phyloP scores from a whole-genome alignment of 2,113 vertebrate species.

The Oreochromis niloticus region DNA sequence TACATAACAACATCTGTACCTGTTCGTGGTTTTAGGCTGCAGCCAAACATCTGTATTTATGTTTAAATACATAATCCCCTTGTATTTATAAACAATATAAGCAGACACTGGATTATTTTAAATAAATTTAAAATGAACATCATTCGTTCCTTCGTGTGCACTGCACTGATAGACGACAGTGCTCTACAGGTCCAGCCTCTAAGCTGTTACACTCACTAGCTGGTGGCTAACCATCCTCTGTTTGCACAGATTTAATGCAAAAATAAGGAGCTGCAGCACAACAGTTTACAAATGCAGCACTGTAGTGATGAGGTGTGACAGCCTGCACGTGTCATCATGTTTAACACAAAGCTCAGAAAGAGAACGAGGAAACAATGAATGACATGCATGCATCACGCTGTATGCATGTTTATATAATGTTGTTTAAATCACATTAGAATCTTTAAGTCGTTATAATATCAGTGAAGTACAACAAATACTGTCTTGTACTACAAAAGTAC shows the following conservation, averaged over 20 bases:
- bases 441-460: not conserved
- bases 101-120: not conserved
- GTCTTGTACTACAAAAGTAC: not conserved
- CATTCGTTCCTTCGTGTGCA: not conserved
- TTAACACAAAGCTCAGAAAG: not conserved
- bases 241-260: not conserved
- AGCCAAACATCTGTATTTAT: not conserved
- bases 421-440: not conserved
- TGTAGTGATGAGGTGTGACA: too few relatives aligned
- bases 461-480: not conserved
- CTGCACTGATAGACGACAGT: not conserved
- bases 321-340: not conserved
- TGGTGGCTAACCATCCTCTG: not conserved
- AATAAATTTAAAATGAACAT: not conserved
- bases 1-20: not conserved
- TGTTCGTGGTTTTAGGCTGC: not conserved
- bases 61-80: not conserved
- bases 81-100: not conserved
- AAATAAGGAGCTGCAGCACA: not conserved
- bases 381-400: not conserved
- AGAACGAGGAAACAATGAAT: not conserved
- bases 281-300: not conserved
- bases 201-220: not conserved
- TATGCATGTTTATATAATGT: not conserved
- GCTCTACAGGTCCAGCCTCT: not conserved